These are phyloP conservation scores for Gnathonemus echidnorhynchus DNA, from an alignment of 2,113 vertebrate genomes.

Conservation along the genomic window DNA sequence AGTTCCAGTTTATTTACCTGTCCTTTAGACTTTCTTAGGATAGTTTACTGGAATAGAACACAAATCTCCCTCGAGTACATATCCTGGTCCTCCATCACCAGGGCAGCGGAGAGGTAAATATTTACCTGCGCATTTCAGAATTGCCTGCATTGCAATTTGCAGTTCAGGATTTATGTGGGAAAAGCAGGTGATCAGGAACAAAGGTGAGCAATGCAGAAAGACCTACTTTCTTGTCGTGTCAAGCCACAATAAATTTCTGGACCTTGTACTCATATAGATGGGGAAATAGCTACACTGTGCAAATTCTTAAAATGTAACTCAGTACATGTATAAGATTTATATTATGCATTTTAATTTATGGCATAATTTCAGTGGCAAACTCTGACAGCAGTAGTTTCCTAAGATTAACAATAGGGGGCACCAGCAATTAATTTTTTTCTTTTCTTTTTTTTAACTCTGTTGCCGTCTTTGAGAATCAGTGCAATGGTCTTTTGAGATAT, in stretches of 20 bases:
- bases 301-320: background rate
- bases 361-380: background rate
- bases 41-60: background rate
- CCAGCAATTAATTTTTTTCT: background rate
- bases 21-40: background rate
- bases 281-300: background rate
- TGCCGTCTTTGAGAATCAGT: background rate
- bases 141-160: background rate
- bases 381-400: background rate
- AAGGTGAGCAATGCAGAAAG: background rate
- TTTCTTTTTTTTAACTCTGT: background rate
- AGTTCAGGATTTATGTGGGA: background rate
- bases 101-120: background rate
- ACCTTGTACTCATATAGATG: background rate
- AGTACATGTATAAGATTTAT: background rate
- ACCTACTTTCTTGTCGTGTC: background rate
- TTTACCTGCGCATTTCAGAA: background rate
- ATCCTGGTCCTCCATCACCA: background rate
- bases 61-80: background rate
- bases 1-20: background rate
- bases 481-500: background rate
- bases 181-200: constrained; percentile 6
- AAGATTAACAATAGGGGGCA: background rate
- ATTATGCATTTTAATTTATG: background rate
- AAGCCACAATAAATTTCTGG: background rate